Base-by-base conservation (phyloP, 2,797 vertebrate species). In the Alauda arvensis region DNA sequence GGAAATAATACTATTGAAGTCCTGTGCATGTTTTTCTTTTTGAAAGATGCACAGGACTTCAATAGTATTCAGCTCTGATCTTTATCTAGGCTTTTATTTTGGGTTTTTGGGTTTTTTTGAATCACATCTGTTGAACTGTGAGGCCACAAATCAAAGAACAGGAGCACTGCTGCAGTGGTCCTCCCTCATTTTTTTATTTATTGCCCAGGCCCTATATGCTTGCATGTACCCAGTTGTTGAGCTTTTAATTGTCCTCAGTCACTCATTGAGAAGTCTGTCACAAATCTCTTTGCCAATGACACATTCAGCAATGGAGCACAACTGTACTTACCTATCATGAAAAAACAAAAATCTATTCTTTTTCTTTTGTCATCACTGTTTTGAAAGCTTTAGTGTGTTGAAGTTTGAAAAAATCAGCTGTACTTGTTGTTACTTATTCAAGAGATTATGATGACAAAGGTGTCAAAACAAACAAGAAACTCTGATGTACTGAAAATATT, bases 391-490 rank as follows among this genome's bases (percentile, higher is more conserved):
- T 71, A 3, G 1, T 42, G 39, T 8, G 4, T 40, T 55, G 29
- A 78, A 87, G 9, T 13, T 56, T 23, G 19, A 76, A 76, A 71
- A 87, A 70, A n/a, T 7, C 18, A 43, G 11, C 45, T 81, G 19
- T 49, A 61, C 24, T 81, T 72, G 3, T 74, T 85, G 39, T 61
- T 87, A 59, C 9, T 92, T 74, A 85, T 67, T 86, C 42, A 82
- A 90, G 61, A 49, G 51, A 59, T 70, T 71, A 82, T 42, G 42
- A 85, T 45, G 63, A 71, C 21, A 78, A 74, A 87, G 6, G 10
- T 81, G 63, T 69, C 83, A 72, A 85, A 91, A 86, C 39, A 84
- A 91, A 80, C 8, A 89, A 82, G 59, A 68, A 78, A 78, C 37
- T n/a, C 17, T 45, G 29, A 77, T 42, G 24, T 37, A 34, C 45